These are phyloP conservation scores for Dasypogon diadema DNA, from an alignment of 2,888 invertebrate species.

Conservation along the genomic window DNA sequence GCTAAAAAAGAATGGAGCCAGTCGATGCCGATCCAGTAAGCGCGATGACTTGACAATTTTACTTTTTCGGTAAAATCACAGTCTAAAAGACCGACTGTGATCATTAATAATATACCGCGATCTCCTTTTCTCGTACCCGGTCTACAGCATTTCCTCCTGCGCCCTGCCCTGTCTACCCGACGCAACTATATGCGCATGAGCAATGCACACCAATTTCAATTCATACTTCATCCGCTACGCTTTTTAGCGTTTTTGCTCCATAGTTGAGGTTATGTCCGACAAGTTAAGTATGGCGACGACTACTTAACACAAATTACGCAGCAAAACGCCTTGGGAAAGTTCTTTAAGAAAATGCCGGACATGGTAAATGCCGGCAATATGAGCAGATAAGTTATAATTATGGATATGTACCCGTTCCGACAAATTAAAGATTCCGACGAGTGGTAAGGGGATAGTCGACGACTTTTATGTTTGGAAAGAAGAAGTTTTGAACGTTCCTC, in stretches of 20 bases:
- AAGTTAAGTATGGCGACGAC: conserved; percentile 52
- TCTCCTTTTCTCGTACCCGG: conserved; percentile 6
- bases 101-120: conserved; percentile 54
- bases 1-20: conserved; percentile 41
- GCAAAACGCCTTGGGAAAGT: conserved; percentile 55
- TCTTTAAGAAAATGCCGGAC: conserved; percentile 32
- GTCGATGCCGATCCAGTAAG: conserved; percentile 6
- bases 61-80: conserved; percentile 52
- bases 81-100: conserved; percentile 50
- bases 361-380: conserved; percentile 8
- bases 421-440: neutral
- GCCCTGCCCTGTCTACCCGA: neutral
- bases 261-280: neutral
- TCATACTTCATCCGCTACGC: neutral
- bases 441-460: neutral
- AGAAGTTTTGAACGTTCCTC: too few species aligned
- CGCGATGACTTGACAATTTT: conserved; percentile 46
- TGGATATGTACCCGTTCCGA: neutral
- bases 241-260: conserved; percentile 23
- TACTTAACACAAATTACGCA: conserved; percentile 58
- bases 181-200: neutral
- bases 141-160: neutral
- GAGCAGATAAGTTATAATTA: conserved; percentile 12
- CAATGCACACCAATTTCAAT: conserved; percentile 12
- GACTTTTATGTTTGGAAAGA: too few species aligned